phyloP scores from a whole-genome alignment of 2,888 invertebrate species.

The Sinodicranocentrus sp. region DNA sequence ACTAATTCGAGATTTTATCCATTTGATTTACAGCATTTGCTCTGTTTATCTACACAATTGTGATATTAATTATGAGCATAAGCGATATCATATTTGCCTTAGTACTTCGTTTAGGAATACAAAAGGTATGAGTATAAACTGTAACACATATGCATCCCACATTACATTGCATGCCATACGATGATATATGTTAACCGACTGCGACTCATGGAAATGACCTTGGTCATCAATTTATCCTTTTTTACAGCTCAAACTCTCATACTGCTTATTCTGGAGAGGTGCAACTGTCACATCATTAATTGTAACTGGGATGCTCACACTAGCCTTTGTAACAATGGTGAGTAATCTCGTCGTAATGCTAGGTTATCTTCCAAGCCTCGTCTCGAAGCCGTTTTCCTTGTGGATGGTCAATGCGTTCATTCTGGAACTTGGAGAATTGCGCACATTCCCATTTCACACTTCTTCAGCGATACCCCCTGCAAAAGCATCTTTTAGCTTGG shows the following conservation, averaged over 20 bases:
- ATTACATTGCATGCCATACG: too few relatives aligned
- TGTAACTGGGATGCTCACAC: constrained; percentile 54
- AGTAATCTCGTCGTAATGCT: constrained; percentile 42
- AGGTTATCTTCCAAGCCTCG: constrained; percentile 59
- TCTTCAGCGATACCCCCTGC: constrained; percentile 24
- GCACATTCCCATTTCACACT: constrained; percentile 30
- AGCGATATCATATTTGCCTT: constrained; percentile 52
- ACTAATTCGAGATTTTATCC: background rate
- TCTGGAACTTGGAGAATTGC: constrained; percentile 38
- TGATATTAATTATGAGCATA: constrained; percentile 52
- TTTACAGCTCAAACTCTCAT: constrained; percentile 57
- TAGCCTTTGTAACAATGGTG: constrained; percentile 60
- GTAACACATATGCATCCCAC: too few relatives aligned
- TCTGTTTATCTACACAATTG: constrained; percentile 46
- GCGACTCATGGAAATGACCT: too few relatives aligned
- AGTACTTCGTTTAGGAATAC: constrained; percentile 38
- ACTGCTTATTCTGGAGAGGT: constrained; percentile 64
- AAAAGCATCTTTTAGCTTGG: constrained; percentile 57
- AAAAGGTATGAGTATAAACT: constrained; percentile 43
- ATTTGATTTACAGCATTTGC: constrained; percentile 47
- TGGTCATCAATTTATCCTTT: too few relatives aligned
- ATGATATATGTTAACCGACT: too few relatives aligned
- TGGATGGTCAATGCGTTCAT: constrained; percentile 64
- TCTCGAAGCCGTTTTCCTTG: constrained; percentile 64
- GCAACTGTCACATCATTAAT: constrained; percentile 56